Percentiles rank a stretch among this genome's conserved stretches.
Evolutionary conservation across 2,888 invertebrate species (phyloP).

Genomic region (Drosophila atroscutellata): DNA sequence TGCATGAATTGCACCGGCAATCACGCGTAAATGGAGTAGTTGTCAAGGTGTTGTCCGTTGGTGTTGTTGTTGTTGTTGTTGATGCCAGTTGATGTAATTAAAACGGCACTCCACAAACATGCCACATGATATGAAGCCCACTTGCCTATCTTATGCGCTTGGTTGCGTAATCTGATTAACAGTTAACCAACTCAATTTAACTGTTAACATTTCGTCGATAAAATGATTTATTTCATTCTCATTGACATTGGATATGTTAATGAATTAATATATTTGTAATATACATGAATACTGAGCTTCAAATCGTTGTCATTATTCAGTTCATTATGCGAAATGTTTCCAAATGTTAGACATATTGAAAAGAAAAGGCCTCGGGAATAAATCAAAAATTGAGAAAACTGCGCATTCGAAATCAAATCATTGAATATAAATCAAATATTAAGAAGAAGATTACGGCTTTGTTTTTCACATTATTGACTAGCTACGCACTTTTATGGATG

Average conservation of each 20-base stretch:
- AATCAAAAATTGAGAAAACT: neutral
- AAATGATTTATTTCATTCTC: neutral
- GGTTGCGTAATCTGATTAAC: conserved; percentile 36
- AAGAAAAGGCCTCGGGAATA: neutral
- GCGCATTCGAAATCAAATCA: neutral
- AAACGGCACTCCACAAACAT: neutral
- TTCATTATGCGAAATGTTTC: neutral
- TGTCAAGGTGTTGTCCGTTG: neutral
- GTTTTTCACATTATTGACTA: conserved; percentile 11
- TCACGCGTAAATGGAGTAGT: neutral
- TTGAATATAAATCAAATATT: conserved; percentile 9
- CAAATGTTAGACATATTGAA: neutral
- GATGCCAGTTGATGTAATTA: conserved; percentile 8
- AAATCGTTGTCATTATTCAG: neutral
- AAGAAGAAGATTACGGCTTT: conserved; percentile 1
- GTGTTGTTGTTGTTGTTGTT: neutral
- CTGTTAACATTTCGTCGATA: neutral
- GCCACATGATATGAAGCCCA: neutral
- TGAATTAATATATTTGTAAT: neutral
- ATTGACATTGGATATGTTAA: neutral
- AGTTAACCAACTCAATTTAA: neutral
- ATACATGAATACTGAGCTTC: neutral
- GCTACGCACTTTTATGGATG: conserved; percentile 12
- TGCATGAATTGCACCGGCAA: neutral
- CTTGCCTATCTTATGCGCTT: conserved; percentile 3